A percentile compares a stretch with the other conserved stretches of the same genome.
These are phyloP conservation scores for Oceanodroma leucorhoa DNA, from an alignment of 2,797 vertebrate species.

Conservation along the genomic window DNA sequence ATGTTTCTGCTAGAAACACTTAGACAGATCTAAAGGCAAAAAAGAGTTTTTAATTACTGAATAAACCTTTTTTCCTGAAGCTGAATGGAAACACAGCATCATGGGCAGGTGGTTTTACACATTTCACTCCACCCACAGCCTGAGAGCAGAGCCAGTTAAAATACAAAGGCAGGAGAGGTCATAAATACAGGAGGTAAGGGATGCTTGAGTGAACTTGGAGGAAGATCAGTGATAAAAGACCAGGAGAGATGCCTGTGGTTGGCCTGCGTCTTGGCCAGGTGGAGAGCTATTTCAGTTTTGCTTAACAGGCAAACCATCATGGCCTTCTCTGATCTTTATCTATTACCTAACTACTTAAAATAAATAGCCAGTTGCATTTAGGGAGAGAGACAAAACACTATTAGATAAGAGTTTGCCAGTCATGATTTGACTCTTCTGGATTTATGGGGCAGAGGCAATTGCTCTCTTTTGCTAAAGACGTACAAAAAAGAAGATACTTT, in stretches of 20 bases:
- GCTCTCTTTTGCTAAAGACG: background rate
- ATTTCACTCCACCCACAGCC: slow-evolving; percentile 42
- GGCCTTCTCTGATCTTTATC: slow-evolving; percentile 2
- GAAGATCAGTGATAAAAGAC: slow-evolving; percentile 4
- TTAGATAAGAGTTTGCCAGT: background rate
- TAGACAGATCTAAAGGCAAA: slow-evolving; percentile 4
- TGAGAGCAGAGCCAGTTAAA: slow-evolving; percentile 25
- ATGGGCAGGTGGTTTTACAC: slow-evolving; percentile 45
- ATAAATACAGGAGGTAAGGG: slow-evolving; percentile 53
- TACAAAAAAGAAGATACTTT: background rate
- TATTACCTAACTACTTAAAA: background rate
- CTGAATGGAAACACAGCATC: slow-evolving; percentile 38
- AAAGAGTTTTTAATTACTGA: slow-evolving; percentile 34
- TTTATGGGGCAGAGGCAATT: background rate
- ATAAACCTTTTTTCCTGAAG: slow-evolving; percentile 40
- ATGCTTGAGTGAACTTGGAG: slow-evolving; percentile 61
- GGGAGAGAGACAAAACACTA: background rate
- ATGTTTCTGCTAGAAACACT: background rate
- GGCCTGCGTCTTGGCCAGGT: slow-evolving; percentile 14
- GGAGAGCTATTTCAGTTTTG: slow-evolving; percentile 44
- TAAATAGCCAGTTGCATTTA: background rate
- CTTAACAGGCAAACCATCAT: background rate
- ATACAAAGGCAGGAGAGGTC: slow-evolving; percentile 55
- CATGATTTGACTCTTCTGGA: background rate
- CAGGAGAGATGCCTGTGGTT: slow-evolving; percentile 22